Conservation (phyloP, 2,888 invertebrate species). For the Agrilus biguttatus region DNA sequence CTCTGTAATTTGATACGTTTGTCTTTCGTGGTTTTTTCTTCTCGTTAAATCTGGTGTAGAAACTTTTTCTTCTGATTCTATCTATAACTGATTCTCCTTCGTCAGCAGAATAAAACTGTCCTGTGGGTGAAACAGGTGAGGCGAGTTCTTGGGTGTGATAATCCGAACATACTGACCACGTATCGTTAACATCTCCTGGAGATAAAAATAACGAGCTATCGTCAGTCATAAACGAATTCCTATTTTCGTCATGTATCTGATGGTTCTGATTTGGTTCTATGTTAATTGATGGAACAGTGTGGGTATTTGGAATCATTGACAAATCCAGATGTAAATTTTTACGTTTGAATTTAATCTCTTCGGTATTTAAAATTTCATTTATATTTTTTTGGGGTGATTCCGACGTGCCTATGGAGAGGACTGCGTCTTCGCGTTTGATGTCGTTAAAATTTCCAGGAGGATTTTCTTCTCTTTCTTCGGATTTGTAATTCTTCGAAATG, state of each 20-base stretch:
- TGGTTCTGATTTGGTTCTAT: conserved; percentile 8
- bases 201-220: conserved; percentile 35
- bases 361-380: conserved; percentile 5
- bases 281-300: conserved; percentile 7
- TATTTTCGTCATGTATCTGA: conserved; percentile 21
- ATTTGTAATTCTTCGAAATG: conserved; percentile 13
- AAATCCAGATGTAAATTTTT: conserved; percentile 49
- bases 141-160: conserved; percentile 23
- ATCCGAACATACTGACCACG: conserved; percentile 53
- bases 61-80: conserved; percentile 76
- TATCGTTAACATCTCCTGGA: conserved; percentile 43
- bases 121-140: conserved; percentile 35
- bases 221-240: conserved; percentile 32
- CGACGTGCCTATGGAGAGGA: neutral
- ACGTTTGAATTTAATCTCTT: conserved; percentile 19
- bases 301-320: conserved; percentile 22
- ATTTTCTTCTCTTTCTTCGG: neutral
- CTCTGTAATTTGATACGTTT: conserved; percentile 32
- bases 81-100: conserved; percentile 60
- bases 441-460: neutral
- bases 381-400: neutral
- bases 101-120: conserved; percentile 28
- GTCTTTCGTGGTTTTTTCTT: conserved; percentile 57
- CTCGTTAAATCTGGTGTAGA: conserved; percentile 79
- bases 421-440: conserved; percentile 4